A percentile compares a stretch with the other conserved stretches of the same genome.
phyloP scores from a whole-genome alignment of 2,888 invertebrate species.

The Teinopalpus imperialis region DNA sequence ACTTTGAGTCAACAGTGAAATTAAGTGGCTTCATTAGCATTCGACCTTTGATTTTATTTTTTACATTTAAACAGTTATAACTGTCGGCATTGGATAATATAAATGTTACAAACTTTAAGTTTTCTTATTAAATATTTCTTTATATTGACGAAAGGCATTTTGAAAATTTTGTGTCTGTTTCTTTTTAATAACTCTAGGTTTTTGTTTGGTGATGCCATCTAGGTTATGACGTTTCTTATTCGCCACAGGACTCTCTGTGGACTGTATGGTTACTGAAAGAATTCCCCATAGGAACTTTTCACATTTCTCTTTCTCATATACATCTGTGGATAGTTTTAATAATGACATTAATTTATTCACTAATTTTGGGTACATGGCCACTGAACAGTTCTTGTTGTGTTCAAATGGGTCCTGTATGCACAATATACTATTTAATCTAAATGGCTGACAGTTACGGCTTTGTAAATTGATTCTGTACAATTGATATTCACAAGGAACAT shows the following conservation, averaged over 20 bases:
- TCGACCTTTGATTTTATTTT: no score
- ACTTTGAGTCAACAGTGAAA: no score
- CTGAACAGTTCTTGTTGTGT: slow-evolving; percentile 38
- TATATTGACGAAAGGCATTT: neutral
- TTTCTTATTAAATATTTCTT: neutral
- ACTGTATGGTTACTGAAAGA: slow-evolving; percentile 1
- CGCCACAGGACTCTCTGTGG: neutral
- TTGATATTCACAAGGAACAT: slow-evolving; percentile 31
- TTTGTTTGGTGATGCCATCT: slow-evolving; percentile 8
- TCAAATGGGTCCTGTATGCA: slow-evolving; percentile 43
- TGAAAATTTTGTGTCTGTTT: slow-evolving; percentile 5
- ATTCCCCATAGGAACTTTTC: slow-evolving; percentile 13
- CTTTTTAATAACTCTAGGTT: neutral
- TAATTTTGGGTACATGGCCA: slow-evolving; percentile 32
- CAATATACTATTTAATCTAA: slow-evolving; percentile 31
- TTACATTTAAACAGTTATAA: no score
- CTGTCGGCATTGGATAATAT: no score
- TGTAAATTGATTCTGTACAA: slow-evolving; percentile 34
- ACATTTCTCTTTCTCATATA: slow-evolving; percentile 28
- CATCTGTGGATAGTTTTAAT: slow-evolving; percentile 26
- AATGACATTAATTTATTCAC: slow-evolving; percentile 23
- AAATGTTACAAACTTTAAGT: no score
- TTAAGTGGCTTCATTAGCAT: no score
- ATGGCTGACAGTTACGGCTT: slow-evolving; percentile 15
- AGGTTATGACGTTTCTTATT: neutral